A percentile compares a stretch with the other conserved stretches of the same genome.
These are phyloP conservation scores for Gasteruption jaculator DNA, from an alignment of 2,888 invertebrate genomes.

Conservation along the genomic window DNA sequence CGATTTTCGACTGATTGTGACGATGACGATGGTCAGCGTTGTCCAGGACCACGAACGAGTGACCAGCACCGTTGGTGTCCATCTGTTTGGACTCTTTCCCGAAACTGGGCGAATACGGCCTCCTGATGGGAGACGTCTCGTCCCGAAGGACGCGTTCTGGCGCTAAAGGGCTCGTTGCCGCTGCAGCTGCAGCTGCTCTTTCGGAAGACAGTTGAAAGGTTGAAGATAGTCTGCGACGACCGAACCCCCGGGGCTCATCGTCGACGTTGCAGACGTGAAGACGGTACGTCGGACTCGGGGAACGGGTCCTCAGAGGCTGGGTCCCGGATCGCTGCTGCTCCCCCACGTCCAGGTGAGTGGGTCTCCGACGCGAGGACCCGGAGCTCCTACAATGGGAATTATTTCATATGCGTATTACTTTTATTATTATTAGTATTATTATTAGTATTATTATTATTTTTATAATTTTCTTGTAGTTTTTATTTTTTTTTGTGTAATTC, in stretches of 20 bases:
- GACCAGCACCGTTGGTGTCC: too few species aligned
- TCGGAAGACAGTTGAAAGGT: conserved; percentile 31
- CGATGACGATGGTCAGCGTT: too few species aligned
- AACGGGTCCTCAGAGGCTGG: conserved; percentile 42
- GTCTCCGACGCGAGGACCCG: conserved; percentile 31
- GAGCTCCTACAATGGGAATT: conserved; percentile 31
- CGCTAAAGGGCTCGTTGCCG: conserved; percentile 27
- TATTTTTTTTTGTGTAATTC: too few species aligned
- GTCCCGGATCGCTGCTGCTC: too few species aligned
- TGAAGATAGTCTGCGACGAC: conserved; percentile 28
- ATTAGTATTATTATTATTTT: too few species aligned
- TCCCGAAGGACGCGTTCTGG: conserved; percentile 25
- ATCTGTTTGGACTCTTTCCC: conserved; percentile 25
- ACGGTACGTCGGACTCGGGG: conserved; percentile 49
- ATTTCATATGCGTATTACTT: too few species aligned
- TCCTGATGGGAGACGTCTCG: conserved; percentile 23
- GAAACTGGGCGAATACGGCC: conserved; percentile 46
- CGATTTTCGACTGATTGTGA: conserved; percentile 16
- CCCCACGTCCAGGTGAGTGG: conserved; percentile 28
- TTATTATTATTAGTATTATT: too few species aligned
- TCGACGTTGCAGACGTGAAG: conserved; percentile 49
- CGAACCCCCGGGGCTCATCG: conserved; percentile 40
- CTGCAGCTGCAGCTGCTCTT: conserved; percentile 16
- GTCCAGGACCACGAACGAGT: conserved; percentile 42
- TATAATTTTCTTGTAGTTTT: too few species aligned